Evolutionary conservation across 2,797 vertebrate species (phyloP).

Genomic region (Orientallactaga sibirica): DNA sequence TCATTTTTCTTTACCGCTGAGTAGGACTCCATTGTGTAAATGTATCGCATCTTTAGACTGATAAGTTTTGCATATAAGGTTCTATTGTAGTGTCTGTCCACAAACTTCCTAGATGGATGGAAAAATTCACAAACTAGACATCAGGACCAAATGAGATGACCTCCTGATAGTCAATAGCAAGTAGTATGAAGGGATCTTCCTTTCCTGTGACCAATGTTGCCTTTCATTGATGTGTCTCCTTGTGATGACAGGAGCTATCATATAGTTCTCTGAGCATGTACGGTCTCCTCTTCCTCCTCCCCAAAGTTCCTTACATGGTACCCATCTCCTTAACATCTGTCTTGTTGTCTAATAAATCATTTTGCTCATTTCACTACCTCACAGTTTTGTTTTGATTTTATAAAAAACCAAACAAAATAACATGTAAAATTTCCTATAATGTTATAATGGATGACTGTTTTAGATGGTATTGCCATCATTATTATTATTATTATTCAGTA

Average conservation of each 20-base stretch:
- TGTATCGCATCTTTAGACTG: background rate
- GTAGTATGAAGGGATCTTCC: background rate
- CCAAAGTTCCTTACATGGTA: background rate
- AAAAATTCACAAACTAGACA: background rate
- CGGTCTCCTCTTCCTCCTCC: background rate
- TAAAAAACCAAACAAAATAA: background rate
- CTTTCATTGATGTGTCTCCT: background rate
- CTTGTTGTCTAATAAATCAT: constrained; percentile 37
- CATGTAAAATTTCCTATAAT: background rate
- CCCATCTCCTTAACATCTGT: background rate
- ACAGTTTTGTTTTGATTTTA: background rate
- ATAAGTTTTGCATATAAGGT: constrained; percentile 25
- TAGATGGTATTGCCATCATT: background rate
- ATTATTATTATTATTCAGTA: background rate
- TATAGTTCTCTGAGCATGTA: background rate
- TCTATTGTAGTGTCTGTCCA: background rate
- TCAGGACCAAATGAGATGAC: background rate
- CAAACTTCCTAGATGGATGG: background rate
- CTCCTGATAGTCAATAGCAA: background rate
- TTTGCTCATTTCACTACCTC: background rate
- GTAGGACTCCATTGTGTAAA: no score
- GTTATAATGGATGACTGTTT: constrained; percentile 26
- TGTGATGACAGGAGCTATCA: background rate
- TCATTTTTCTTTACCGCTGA: no score
- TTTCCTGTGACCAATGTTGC: background rate